Evolutionary conservation across 2,888 invertebrate genomes (phyloP).

Genomic region (Trissolcus japonicus): DNA sequence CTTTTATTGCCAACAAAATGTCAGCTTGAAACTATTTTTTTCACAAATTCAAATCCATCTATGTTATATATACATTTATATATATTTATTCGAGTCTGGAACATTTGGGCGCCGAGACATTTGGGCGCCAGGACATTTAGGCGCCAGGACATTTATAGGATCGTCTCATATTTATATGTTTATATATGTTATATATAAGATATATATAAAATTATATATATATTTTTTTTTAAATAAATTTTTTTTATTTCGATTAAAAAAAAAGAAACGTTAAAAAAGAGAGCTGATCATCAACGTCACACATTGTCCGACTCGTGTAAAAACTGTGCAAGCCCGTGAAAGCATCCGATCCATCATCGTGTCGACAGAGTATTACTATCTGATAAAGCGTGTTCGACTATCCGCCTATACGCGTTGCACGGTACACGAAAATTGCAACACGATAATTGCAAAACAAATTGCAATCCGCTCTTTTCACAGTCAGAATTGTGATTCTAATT

Average conservation of each 20-base stretch:
- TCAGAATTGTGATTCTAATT: conserved; percentile 44
- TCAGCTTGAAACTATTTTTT: not conserved
- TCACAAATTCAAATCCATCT: not conserved
- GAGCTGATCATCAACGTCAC: no score
- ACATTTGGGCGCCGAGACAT: no score
- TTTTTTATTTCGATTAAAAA: not conserved
- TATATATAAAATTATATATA: no score
- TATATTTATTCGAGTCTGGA: no score
- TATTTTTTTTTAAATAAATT: no score
- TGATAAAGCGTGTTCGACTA: conserved; percentile 65
- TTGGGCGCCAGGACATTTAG: no score
- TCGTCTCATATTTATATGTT: no score
- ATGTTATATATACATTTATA: not conserved
- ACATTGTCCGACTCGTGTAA: conserved; percentile 21
- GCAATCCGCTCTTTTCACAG: not conserved
- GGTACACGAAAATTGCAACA: conserved; percentile 23
- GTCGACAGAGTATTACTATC: conserved; percentile 71
- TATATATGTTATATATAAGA: no score
- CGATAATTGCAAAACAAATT: conserved; percentile 58
- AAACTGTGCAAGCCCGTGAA: conserved; percentile 63
- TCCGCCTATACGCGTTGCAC: conserved; percentile 18
- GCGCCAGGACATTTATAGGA: no score
- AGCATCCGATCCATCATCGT: conserved; percentile 72
- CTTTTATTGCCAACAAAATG: not conserved
- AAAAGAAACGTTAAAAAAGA: not conserved